Base-by-base conservation (phyloP, 2,888 invertebrate species). In the Smittia sp. region DNA sequence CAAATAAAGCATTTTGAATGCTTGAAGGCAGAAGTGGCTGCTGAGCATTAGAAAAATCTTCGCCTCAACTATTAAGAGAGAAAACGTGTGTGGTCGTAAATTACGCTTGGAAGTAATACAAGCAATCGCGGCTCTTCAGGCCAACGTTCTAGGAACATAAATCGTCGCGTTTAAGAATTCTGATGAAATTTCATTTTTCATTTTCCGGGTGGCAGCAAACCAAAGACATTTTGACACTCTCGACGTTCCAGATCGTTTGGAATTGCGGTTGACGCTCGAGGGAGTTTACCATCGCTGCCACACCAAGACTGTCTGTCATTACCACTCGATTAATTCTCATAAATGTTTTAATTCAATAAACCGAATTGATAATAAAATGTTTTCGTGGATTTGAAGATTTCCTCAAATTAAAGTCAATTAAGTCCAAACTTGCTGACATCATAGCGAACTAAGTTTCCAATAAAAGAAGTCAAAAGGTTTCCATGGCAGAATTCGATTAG, bases 61-160 rank as follows among this genome's bases (percentile, higher is more conserved):
- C 15, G 13, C 15, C 46, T 46, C 46, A 32, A 32, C 32, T 46
- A 46, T n/a, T 46, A 15, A 46, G 58, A 7, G 46, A 18, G 22
- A 4, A 6, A 58, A 58, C 22, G 58, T 58, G 58, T 58, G 58
- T 58, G 58, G 58, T 22, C 58, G 22, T 58, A 58, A 58, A 22
- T 58, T 46, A 22, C 20, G 58, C 58, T 58, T 58, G 15, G 46
- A 46, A 46, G 46, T n/a, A 39, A 39, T n/a, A 11, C 2, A 46
- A 46, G 46, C 3, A 9, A 32, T 32, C 46, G 39, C 39, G n/a
- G 4, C 46, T 46, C 46, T 11, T 46, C 9, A 9, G 13, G 58
- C 20, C 58, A 58, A 7, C 58, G 15, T 46, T 46, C 46, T 46
- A 46, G 46, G 46, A 46, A 58, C 58, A 58, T 46, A 58, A 58